Evolutionary conservation across 2,888 invertebrate species (phyloP).

Genomic region (Lordiphosa andalusiaca): DNA sequence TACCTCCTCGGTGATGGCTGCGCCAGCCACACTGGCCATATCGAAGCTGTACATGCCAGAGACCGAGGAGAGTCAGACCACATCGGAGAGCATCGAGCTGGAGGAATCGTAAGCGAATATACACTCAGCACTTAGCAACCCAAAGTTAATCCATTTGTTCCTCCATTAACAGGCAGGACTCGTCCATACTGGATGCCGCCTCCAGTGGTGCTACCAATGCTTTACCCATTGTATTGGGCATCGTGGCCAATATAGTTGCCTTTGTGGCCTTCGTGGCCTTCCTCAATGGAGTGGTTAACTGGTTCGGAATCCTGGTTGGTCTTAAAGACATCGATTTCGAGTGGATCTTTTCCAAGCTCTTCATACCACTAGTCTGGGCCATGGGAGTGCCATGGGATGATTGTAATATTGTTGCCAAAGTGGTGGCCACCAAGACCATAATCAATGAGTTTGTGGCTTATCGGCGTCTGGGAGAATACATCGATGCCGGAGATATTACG

Average conservation of each 20-base stretch:
- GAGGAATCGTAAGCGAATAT: slow-evolving; percentile 83
- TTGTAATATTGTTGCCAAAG: slow-evolving; percentile 87
- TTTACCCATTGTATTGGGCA: slow-evolving; percentile 90
- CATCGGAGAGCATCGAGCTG: slow-evolving; percentile 87
- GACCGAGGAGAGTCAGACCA: slow-evolving; percentile 89
- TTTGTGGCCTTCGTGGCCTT: slow-evolving; percentile 94
- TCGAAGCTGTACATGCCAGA: slow-evolving; percentile 96
- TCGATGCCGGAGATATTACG: slow-evolving; percentile 76
- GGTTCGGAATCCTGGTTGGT: slow-evolving; percentile 91
- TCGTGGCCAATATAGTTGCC: slow-evolving; percentile 94
- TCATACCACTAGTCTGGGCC: slow-evolving; percentile 93
- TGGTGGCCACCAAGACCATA: slow-evolving; percentile 94
- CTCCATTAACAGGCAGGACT: slow-evolving; percentile 84
- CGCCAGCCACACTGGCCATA: slow-evolving; percentile 94
- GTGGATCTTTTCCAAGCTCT: slow-evolving; percentile 91
- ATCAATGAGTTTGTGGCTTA: slow-evolving; percentile 97
- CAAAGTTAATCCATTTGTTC: not conserved
- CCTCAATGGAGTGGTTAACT: slow-evolving; percentile 89
- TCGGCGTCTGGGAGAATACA: slow-evolving; percentile 86
- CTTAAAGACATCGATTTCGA: slow-evolving; percentile 84
- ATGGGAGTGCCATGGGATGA: slow-evolving; percentile 88
- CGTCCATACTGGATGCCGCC: slow-evolving; percentile 94
- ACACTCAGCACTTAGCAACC: too few species aligned
- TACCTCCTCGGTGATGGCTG: slow-evolving; percentile 97
- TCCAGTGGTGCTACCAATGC: slow-evolving; percentile 92